Percentiles rank a stretch among this genome's conserved stretches.
Conservation (phyloP, 2,888 invertebrate species). For the Spialia ferax region DNA sequence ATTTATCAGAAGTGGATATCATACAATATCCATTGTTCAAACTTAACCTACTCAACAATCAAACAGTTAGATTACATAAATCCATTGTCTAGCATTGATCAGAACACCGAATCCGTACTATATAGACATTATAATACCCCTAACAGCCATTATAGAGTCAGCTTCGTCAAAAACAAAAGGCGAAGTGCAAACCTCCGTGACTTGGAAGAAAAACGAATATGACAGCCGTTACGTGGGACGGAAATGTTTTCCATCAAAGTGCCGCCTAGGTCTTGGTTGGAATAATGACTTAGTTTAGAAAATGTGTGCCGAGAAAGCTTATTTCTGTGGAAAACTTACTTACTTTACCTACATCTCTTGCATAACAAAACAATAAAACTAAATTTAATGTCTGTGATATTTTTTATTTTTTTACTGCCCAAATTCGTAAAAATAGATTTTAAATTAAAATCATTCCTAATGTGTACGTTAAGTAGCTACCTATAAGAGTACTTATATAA, state of each 20-base stretch:
- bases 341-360: background rate
- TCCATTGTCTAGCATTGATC: constrained; percentile 71
- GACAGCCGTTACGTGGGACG: constrained; percentile 31
- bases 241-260: constrained; percentile 33
- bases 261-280: constrained; percentile 17
- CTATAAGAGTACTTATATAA: too few species aligned
- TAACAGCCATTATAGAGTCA: constrained; percentile 28
- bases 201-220: constrained; percentile 23
- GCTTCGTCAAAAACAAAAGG: constrained; percentile 36
- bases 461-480: too few species aligned
- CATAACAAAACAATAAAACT: background rate
- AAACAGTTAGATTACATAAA: constrained; percentile 65
- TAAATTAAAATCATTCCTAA: too few species aligned
- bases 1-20: background rate
- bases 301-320: constrained; percentile 2
- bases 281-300: constrained; percentile 28
- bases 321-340: background rate
- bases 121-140: constrained; percentile 42
- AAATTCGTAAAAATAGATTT: too few species aligned
- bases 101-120: constrained; percentile 50
- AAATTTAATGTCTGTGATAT: too few species aligned
- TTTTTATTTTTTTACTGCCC: too few species aligned
- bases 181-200: constrained; percentile 29
- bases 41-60: constrained; percentile 49
- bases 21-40: constrained; percentile 42